Evolutionary conservation across 2,888 invertebrate genomes (phyloP).

Genomic region (Poecilobothrus nobilitatus): DNA sequence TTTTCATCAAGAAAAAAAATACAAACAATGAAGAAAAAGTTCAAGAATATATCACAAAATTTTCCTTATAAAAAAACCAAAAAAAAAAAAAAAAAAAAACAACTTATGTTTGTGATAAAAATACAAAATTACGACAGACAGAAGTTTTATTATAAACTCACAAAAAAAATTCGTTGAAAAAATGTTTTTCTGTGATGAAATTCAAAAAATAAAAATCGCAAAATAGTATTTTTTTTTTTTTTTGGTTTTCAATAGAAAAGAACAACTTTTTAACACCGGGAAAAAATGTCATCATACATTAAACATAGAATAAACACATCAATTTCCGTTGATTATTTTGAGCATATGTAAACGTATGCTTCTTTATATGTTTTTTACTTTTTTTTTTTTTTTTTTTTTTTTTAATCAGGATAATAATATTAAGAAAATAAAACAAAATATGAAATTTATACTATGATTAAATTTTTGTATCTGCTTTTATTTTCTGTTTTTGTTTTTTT

Average conservation of each 20-base stretch:
- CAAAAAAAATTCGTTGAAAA: neutral
- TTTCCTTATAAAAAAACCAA: neutral
- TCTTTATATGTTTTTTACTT: no score
- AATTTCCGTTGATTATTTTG: neutral
- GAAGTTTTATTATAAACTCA: neutral
- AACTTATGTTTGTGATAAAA: neutral
- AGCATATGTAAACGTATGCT: no score
- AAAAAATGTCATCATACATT: neutral
- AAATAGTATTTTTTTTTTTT: no score
- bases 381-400: no score
- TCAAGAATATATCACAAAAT: neutral
- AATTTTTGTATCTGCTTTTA: no score
- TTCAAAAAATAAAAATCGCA: neutral
- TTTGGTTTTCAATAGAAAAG: no score
- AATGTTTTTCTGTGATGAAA: neutral
- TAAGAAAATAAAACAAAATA: neutral
- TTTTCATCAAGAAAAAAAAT: neutral
- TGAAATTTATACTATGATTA: neutral
- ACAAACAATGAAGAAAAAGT: no score
- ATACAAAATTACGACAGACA: slow-evolving; percentile 1
- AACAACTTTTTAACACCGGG: no score
- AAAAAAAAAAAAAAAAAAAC: neutral
- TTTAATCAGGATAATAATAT: neutral
- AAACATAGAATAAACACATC: neutral
- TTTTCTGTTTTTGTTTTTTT: no score